These are phyloP conservation scores for Podargus strigoides DNA, from an alignment of 2,797 vertebrate species.

Conservation along the genomic window DNA sequence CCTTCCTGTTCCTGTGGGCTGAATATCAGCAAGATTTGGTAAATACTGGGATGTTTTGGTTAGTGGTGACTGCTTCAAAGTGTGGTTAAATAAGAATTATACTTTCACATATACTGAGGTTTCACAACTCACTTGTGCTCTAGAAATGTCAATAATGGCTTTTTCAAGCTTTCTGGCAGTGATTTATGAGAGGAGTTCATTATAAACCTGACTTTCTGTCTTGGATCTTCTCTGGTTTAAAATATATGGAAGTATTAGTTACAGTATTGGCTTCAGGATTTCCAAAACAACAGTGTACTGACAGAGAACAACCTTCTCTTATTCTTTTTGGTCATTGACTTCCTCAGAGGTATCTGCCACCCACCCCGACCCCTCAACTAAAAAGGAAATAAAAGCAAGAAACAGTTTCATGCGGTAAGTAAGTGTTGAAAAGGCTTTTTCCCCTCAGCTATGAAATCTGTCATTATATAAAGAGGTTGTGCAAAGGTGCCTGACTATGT, in stretches of 20 bases:
- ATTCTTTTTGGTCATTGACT: rapidly evolving
- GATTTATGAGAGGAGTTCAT: background rate
- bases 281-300: background rate
- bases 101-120: rapidly evolving
- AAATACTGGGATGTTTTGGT: background rate
- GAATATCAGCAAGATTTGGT: background rate
- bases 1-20: background rate
- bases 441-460: background rate
- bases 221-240: background rate
- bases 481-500: background rate
- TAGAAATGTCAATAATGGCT: background rate
- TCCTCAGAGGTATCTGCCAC: background rate
- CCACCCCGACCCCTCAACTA: too few relatives aligned
- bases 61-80: background rate
- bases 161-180: background rate
- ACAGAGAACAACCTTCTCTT: background rate
- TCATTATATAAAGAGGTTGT: background rate
- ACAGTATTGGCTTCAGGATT: background rate
- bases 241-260: background rate
- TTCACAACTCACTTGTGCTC: background rate
- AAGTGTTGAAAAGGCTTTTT: background rate
- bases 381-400: background rate
- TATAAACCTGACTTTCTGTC: background rate
- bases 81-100: background rate
- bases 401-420: background rate